Percentiles rank a stretch among this genome's conserved stretches.
Evolutionary conservation across 1,140 invertebrate species (phyloP).

Genomic region (Charaxes varanes): DNA sequence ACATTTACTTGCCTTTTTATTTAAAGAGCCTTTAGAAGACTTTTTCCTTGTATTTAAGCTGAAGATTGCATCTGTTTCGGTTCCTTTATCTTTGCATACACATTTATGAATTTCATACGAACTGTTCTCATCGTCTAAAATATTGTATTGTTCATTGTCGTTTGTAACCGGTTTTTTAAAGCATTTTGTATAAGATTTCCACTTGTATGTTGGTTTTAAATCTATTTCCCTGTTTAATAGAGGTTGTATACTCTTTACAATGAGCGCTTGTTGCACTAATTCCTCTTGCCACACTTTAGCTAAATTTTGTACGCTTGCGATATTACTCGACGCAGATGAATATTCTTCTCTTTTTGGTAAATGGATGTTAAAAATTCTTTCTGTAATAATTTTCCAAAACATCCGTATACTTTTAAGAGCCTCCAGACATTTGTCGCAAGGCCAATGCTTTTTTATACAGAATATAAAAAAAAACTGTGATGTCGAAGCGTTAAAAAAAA

Average conservation of each 20-base stretch:
- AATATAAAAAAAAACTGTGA: too few relatives aligned
- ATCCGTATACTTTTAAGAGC: conserved; percentile 59
- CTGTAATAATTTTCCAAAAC: conserved; percentile 59
- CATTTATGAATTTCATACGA: background rate
- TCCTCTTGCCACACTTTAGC: conserved; percentile 46
- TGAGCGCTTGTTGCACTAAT: conserved; percentile 40
- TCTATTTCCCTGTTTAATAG: conserved; percentile 1
- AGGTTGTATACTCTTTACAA: conserved; percentile 36
- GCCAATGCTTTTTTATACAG: too few relatives aligned
- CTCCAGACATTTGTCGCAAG: conserved; percentile 56
- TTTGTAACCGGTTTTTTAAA: background rate
- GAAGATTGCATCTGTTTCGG: conserved; percentile 15
- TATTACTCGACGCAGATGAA: conserved; percentile 15
- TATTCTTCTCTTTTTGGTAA: conserved; percentile 28
- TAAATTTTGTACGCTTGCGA: conserved; percentile 31
- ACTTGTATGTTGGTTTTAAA: background rate
- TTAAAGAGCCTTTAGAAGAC: conserved; percentile 1
- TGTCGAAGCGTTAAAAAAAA: too few relatives aligned
- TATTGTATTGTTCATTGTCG: conserved; percentile 1
- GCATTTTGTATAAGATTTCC: conserved; percentile 6
- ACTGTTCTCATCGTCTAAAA: background rate
- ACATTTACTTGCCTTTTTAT: conserved; percentile 27
- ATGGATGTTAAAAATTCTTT: conserved; percentile 48
- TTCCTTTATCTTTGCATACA: conserved; percentile 13
- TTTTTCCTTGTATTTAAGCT: background rate